Percentiles rank a stretch among this genome's conserved stretches.
Conservation (phyloP, 2,113 vertebrate species). For the Perca schrenkii region DNA sequence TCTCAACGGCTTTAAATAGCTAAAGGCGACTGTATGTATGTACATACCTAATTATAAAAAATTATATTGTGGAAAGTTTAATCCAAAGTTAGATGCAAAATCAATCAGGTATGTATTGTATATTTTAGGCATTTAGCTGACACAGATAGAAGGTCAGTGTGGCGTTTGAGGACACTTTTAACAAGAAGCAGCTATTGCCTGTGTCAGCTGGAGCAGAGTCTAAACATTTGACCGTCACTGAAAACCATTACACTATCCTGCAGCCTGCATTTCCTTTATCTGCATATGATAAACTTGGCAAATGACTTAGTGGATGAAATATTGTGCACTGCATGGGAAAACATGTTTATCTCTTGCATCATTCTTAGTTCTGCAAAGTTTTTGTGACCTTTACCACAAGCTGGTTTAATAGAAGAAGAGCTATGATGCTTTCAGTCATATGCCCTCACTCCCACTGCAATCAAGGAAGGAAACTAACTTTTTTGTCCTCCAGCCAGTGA, state of each 20-base stretch:
- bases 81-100: constrained; percentile 17
- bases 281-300: constrained; percentile 8
- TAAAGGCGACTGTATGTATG: constrained; percentile 1
- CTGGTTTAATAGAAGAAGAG: constrained; percentile 37
- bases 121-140: constrained; percentile 12
- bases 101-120: not conserved
- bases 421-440: not conserved
- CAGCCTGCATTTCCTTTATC: constrained; percentile 2
- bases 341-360: constrained; percentile 25
- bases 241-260: not conserved
- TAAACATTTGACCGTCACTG: not conserved
- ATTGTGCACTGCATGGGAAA: not conserved
- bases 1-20: constrained; percentile 4
- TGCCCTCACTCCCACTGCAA: not conserved
- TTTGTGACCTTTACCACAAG: constrained; percentile 28
- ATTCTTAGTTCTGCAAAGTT: constrained; percentile 9
- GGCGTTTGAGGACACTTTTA: constrained; percentile 16
- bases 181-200: not conserved
- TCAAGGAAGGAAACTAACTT: constrained; percentile 23
- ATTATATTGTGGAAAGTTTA: not conserved
- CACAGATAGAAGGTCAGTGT: not conserved
- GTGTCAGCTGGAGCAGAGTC: constrained; percentile 7
- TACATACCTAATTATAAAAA: not conserved
- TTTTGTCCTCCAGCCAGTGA: constrained; percentile 23
- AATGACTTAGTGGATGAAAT: not conserved